A percentile compares a stretch with the other conserved stretches of the same genome.
Evolutionary conservation across 1,140 invertebrate genomes (phyloP).

Genomic region (Zaprionus ornatus): DNA sequence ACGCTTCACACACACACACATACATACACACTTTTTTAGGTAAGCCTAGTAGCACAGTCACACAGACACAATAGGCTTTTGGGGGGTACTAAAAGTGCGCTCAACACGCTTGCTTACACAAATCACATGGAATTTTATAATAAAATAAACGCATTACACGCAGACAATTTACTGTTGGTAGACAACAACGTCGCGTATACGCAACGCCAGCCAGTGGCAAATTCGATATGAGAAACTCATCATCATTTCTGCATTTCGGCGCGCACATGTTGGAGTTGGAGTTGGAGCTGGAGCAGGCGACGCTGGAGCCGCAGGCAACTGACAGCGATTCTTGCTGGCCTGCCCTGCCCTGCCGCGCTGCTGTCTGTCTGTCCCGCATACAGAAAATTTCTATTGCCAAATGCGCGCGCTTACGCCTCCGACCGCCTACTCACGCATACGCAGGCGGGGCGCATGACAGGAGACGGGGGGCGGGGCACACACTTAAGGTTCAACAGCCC

Average conservation of each 20-base stretch:
- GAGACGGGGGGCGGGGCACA: constrained; percentile 51
- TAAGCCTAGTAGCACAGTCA: constrained; percentile 18
- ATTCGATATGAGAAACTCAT: constrained; percentile 50
- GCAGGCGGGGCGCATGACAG: constrained; percentile 40
- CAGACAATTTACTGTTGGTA: constrained; percentile 49
- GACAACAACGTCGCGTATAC: constrained; percentile 41
- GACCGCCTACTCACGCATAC: constrained; percentile 10
- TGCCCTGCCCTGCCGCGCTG: not conserved
- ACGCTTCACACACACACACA: constrained; percentile 50
- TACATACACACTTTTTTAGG: constrained; percentile 11
- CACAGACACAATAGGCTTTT: constrained; percentile 6
- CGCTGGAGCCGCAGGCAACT: constrained; percentile 32
- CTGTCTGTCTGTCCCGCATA: constrained; percentile 61
- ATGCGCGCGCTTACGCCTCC: constrained; percentile 74
- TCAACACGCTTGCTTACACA: constrained; percentile 48
- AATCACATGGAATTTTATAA: constrained; percentile 53
- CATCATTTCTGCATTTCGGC: constrained; percentile 69
- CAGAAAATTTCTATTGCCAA: constrained; percentile 72
- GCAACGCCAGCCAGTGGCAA: constrained; percentile 33
- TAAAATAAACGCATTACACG: constrained; percentile 55
- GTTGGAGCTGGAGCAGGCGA: constrained; percentile 26
- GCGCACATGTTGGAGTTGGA: constrained; percentile 38
- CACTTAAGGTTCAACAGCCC: constrained; percentile 80
- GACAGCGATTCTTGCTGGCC: constrained; percentile 27
- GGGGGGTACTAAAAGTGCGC: constrained; percentile 7